Percentiles rank a stretch among this genome's conserved stretches.
phyloP scores from a whole-genome alignment of 92 coral and sea anemone genomes.

The Nematostella vectensis region DNA sequence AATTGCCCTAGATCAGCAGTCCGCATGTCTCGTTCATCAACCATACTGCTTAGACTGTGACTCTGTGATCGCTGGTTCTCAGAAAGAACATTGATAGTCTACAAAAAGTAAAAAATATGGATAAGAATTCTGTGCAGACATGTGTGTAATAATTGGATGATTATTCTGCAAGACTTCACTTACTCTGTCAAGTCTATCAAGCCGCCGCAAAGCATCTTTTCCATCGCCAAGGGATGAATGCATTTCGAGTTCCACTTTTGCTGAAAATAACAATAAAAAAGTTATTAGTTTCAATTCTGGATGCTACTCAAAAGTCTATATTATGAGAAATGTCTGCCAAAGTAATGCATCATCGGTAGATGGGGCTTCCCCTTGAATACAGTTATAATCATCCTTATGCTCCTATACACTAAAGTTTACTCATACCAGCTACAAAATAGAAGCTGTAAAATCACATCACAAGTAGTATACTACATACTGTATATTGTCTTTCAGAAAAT shows the following conservation, averaged over 20 bases:
- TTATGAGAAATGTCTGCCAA: too few relatives aligned
- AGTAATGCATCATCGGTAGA: too few relatives aligned
- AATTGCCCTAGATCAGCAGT: constrained; percentile 38
- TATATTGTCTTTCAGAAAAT: too few relatives aligned
- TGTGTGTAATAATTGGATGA: too few relatives aligned
- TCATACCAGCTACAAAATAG: too few relatives aligned
- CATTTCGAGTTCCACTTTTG: constrained; percentile 54
- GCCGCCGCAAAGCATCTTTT: constrained; percentile 52
- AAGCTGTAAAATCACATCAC: too few relatives aligned
- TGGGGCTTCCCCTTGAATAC: too few relatives aligned
- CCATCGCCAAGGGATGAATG: constrained; percentile 47
- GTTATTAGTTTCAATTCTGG: too few relatives aligned
- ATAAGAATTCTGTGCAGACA: too few relatives aligned
- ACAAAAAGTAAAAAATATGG: not conserved
- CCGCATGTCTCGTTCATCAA: constrained; percentile 48
- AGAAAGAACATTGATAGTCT: constrained; percentile 51
- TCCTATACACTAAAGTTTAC: too few relatives aligned
- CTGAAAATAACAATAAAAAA: constrained; percentile 10
- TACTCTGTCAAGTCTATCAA: constrained; percentile 71
- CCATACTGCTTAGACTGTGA: constrained; percentile 54
- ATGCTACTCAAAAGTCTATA: not conserved
- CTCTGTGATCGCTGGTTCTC: constrained; percentile 83
- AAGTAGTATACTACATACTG: too few relatives aligned
- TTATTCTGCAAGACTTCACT: constrained; percentile 11
- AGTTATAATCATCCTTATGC: too few relatives aligned